phyloP scores from a whole-genome alignment of 1,140 invertebrate species.

The Bombus impatiens region DNA sequence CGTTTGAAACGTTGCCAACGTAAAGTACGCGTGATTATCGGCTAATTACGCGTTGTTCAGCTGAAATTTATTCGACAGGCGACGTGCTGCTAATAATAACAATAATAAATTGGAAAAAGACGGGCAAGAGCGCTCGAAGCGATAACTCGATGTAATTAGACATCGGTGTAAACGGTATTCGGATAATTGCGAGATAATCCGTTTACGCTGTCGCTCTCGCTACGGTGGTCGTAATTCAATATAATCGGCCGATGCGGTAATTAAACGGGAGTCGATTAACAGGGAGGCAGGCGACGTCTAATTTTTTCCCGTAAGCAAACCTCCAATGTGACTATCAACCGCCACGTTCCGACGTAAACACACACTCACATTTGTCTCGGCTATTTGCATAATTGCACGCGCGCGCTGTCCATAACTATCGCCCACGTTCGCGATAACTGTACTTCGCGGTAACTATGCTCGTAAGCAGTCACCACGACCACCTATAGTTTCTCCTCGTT shows the following conservation, averaged over 20 bases:
- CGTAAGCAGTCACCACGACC: background rate
- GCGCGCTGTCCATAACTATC: conserved; percentile 20
- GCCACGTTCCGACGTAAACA: conserved; percentile 12
- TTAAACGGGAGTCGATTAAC: conserved; percentile 21
- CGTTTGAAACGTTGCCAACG: too few species aligned
- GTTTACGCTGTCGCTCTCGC: conserved; percentile 6
- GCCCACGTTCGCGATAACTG: conserved; percentile 35
- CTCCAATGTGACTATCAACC: background rate
- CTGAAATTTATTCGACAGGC: too few species aligned
- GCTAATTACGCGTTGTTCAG: too few species aligned
- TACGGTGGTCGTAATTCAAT: background rate
- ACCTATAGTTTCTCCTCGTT: background rate
- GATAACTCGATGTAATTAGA: background rate
- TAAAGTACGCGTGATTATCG: too few species aligned
- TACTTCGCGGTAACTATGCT: conserved; percentile 17
- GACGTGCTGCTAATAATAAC: background rate
- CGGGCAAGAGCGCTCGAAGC: too few species aligned
- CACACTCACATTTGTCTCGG: conserved; percentile 30
- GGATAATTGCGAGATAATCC: conserved; percentile 19
- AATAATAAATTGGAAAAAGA: background rate
- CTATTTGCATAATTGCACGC: conserved; percentile 51
- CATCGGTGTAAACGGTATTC: background rate
- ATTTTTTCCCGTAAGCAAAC: background rate
- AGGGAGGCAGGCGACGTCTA: background rate
- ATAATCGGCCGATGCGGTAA: background rate